Evolutionary conservation across 2,888 invertebrate genomes (phyloP), one percentile per base, ranked within the genome.

Genomic region (Taphrorychus bicolor): DNA sequence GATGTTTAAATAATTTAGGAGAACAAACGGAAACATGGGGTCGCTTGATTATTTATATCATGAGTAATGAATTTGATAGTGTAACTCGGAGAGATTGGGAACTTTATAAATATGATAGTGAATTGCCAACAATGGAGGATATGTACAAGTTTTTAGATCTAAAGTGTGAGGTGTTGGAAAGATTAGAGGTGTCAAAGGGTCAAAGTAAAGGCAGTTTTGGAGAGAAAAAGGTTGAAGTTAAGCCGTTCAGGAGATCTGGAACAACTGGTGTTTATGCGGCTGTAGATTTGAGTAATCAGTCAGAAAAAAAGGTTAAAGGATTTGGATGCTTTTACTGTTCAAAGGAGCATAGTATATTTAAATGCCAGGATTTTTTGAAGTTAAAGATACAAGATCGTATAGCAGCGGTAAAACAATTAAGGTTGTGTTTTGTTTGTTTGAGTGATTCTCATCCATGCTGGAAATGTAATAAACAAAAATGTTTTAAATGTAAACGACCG

Each of bases 351-450:
- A 23, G 51, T 7, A 66, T 71, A 48, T 69, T 70, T 54, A 24
- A 58, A 16, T 71, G 69, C 49, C 54, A 69, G 2, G 1, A 9
- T n/a, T n/a, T n/a, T n/a, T n/a, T n/a, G n/a, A n/a, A n/a, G n/a
- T n/a, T n/a, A n/a, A n/a, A n/a, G n/a, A n/a, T n/a, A n/a, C n/a
- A n/a, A n/a, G n/a, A 32, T 3, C 42, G 70, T 17, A 19, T 21
- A 32, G 14, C n/a, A 17, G 59, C 60, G 56, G 32, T 54, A 11
- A 69, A 68, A 52, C 21, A 64, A 52, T 49, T 58, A 23, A 64
- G 57, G 5, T 32, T 67, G 32, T 71, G 71, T 41, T 40, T 61
- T 17, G 70, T 68, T 54, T 71, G 71, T 57, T 62, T 70, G 21
- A 24, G 65, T 0, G 32, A 61, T 17, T 40, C 54, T 9, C 70